Percentiles rank a stretch among this genome's conserved stretches.
These are phyloP conservation scores for Lapara coniferarum DNA, from an alignment of 2,888 invertebrate genomes.

Conservation along the genomic window DNA sequence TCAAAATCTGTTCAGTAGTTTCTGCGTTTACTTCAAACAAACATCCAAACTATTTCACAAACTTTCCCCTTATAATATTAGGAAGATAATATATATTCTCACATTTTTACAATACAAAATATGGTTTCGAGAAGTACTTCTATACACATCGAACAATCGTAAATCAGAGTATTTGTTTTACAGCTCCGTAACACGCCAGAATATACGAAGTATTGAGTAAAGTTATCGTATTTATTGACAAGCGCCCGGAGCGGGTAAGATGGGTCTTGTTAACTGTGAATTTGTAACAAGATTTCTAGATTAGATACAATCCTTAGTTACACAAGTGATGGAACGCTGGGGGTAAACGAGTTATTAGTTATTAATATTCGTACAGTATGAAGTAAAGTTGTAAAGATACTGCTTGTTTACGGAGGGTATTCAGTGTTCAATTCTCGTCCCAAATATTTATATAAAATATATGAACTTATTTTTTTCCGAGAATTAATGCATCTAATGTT, in stretches of 20 bases:
- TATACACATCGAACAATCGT: neutral
- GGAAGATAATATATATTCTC: too few species aligned
- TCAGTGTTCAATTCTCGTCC: too few species aligned
- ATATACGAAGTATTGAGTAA: conserved; percentile 2
- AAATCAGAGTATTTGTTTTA: conserved; percentile 12
- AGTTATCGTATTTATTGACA: conserved; percentile 10
- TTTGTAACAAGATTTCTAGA: neutral
- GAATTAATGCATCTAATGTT: neutral
- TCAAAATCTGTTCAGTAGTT: too few species aligned
- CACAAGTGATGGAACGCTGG: neutral
- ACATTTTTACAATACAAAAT: neutral
- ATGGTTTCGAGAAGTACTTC: neutral
- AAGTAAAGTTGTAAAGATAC: too few species aligned
- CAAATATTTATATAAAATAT: too few species aligned
- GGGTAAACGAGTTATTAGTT: conserved; percentile 4
- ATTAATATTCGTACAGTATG: neutral
- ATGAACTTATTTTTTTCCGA: too few species aligned
- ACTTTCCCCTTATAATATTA: too few species aligned
- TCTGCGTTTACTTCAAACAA: too few species aligned
- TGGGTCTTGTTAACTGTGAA: neutral
- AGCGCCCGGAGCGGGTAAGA: neutral
- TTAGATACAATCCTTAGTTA: neutral
- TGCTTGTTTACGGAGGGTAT: too few species aligned
- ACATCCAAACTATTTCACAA: too few species aligned
- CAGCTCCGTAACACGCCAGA: conserved; percentile 4